phyloP scores from a whole-genome alignment of 2,113 vertebrate species.

The Salvator merianae region DNA sequence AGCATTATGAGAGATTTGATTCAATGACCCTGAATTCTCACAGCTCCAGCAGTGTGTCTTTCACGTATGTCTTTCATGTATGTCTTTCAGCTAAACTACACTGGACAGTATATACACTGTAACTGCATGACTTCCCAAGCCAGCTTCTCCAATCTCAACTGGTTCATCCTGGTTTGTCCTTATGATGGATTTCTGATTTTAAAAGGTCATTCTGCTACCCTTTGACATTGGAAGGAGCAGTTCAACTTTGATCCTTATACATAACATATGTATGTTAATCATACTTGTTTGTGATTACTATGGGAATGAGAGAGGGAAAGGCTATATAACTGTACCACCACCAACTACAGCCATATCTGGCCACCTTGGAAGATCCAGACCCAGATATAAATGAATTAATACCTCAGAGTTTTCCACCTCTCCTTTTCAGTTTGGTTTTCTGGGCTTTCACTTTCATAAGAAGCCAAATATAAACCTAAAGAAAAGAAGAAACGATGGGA shows the following conservation, averaged over 20 bases:
- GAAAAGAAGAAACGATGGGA: background rate
- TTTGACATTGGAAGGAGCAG: too few relatives aligned
- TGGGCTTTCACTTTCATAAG: slow-evolving; percentile 83
- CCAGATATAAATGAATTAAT: slow-evolving; percentile 27
- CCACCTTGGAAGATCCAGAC: background rate
- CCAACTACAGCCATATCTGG: background rate
- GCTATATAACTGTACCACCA: background rate
- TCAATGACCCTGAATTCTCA: background rate
- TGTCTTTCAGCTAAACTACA: background rate
- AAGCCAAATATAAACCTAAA: slow-evolving; percentile 81
- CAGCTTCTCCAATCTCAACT: background rate
- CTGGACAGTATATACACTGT: too few relatives aligned
- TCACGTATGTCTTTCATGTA: background rate
- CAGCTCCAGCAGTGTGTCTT: background rate
- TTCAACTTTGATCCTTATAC: background rate
- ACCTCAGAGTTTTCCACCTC: slow-evolving; percentile 83
- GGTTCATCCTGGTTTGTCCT: too few relatives aligned
- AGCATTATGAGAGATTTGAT: background rate
- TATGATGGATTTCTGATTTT: background rate
- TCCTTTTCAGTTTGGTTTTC: slow-evolving; percentile 83
- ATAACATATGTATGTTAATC: background rate
- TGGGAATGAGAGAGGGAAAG: background rate
- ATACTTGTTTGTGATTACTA: background rate
- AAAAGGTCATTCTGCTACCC: background rate
- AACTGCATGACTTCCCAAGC: too few relatives aligned